Base-by-base conservation (phyloP, 2,797 vertebrate species). In the Hoplostethus mediterraneus region DNA sequence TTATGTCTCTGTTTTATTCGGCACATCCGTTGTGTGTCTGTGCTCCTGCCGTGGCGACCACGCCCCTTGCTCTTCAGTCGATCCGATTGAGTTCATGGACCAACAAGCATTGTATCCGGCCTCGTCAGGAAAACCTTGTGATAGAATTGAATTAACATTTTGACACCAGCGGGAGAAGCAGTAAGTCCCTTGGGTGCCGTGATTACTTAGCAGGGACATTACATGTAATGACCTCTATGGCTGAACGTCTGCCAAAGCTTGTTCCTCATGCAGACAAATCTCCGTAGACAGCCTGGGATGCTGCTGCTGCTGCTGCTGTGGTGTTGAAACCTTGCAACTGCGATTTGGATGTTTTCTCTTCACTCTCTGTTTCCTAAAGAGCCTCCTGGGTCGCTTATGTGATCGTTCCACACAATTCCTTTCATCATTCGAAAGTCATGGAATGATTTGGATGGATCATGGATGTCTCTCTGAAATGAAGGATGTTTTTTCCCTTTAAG, bases 141-240 rank as follows among this genome's bases (percentile, higher is more conserved):
- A 74, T 66, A 36, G 78, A 82, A 78, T 5, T 70, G 53, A 80
- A 83, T 81, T 76, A 60, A 83, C 57, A 79, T 78, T 71, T 53
- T 83, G 77, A 84, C 71, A 83, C 64, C 63, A 45, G 13, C 63
- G 71, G 75, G 79, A 63, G 57, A 75, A 63, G 67, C 62, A 76
- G 14, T 0, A 45, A 36, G 73, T 87, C 85, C 77, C 76, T 54
- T 30, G 84, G 79, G 76, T 72, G 73, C 74, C 42, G 77, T 78
- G 80, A 88, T 87, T 85, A 80, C 83, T 82, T 77, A 85, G 75
- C 72, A 21, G 84, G 73, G 72, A 84, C 77, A 79, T 83, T 80
- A 64, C 72, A 71, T 59, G 67, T 65, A 81, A 85, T 86, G 81
- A 85, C 89, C 79, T 85, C 72, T 28, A 7, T 47, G 47, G 64